Base-by-base conservation (phyloP, 2,113 vertebrate species). In the Azemiops feae region DNA sequence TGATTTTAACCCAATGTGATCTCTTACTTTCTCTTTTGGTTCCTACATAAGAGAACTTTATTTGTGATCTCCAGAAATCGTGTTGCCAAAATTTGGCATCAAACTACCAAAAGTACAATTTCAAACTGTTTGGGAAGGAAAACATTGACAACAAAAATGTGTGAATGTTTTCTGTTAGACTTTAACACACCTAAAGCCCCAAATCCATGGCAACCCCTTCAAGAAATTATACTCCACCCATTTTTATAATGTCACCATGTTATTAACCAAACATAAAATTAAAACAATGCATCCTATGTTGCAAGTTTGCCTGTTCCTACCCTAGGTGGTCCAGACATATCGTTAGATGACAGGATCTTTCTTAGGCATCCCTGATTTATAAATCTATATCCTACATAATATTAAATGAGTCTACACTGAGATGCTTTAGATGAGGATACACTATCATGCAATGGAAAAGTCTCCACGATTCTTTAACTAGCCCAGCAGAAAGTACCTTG, bases 401-500 rank as follows among this genome's bases (percentile, higher is more conserved):
- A 50, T 9, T 45, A 92, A 50, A 25, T 92, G 18, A n/a, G 3
- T 50, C 43, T 2, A 23, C 6, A 87, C 5, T 34, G 50, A 64
- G 16, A 87, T 64, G 85, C 25, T 52, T 85, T 25, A 87, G 16
- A 6, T n/a, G 45, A 74, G 16, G 39, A 12, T 43, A 52, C 18
- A 52, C 60, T 10, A 47, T 14, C 45, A 69, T 22, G n/a, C 2
- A 5, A 20, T 69, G 34, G 45, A 90, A 90, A 50, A 90, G 22
- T 52, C 5, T n/a, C 45, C 47, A 8, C 20, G 5, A 30, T 30
- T 47, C 43, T 45, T 90, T 58, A 90, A 64, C 34, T 47, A 60
- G 30, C n/a, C 6, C 50, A 53, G 6, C 16, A n/a, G 27, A 91
- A 34, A 7, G 88, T 94, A 99, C 99, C 98, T 99, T 99, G 97